These are phyloP conservation scores for Micromys minutus DNA, from an alignment of 2,113 vertebrate species.

Conservation along the genomic window DNA sequence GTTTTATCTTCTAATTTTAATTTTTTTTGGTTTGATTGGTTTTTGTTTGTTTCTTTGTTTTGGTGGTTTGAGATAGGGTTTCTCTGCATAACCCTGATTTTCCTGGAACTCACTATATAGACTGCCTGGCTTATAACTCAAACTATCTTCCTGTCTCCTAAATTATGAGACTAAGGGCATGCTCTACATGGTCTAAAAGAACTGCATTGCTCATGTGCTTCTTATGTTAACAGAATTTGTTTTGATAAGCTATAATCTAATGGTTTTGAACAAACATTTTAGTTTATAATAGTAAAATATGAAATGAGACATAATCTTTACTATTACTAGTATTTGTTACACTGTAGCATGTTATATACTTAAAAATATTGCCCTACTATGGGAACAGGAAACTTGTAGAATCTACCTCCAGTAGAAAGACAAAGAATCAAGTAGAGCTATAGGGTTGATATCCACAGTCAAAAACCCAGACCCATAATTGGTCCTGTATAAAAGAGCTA, in stretches of 20 bases:
- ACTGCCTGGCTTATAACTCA: background rate
- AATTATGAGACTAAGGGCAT: background rate
- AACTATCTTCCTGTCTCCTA: background rate
- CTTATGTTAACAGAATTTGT: background rate
- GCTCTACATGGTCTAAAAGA: background rate
- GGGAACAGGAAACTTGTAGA: too few relatives aligned
- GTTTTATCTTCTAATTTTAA: background rate
- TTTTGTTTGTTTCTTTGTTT: background rate
- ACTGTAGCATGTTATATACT: background rate
- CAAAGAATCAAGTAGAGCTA: too few relatives aligned
- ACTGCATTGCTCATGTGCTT: background rate
- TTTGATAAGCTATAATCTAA: background rate
- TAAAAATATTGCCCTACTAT: background rate
- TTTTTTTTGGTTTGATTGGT: background rate
- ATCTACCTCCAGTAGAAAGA: too few relatives aligned
- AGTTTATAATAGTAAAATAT: background rate
- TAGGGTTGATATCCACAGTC: too few relatives aligned
- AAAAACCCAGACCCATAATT: too few relatives aligned
- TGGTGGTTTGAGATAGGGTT: background rate
- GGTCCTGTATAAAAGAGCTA: too few relatives aligned
- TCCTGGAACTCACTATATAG: background rate
- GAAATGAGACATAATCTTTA: background rate
- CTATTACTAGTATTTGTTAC: background rate
- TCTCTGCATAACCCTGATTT: background rate
- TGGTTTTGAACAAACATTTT: background rate